phyloP scores from a whole-genome alignment of 1,140 invertebrate species.

The Monochamus saltuarius region DNA sequence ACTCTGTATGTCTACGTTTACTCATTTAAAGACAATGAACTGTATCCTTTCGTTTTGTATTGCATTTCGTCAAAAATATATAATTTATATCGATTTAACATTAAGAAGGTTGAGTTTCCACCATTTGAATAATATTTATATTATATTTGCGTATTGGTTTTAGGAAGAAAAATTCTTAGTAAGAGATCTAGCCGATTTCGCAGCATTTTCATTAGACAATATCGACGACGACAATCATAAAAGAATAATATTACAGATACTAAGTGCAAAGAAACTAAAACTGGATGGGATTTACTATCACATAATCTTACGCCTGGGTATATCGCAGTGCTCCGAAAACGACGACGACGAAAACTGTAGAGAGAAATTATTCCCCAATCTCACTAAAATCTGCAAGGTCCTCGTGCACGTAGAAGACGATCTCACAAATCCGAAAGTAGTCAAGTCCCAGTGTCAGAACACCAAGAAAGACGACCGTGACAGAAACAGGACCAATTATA shows the following conservation, averaged over 20 bases:
- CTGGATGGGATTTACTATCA: slow-evolving; percentile 44
- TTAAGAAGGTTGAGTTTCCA: too few relatives aligned
- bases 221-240: slow-evolving; percentile 49
- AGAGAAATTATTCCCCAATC: slow-evolving; percentile 38
- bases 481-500: slow-evolving; percentile 38
- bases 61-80: too few relatives aligned
- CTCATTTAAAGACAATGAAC: too few relatives aligned
- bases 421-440: slow-evolving; percentile 41
- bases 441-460: slow-evolving; percentile 49
- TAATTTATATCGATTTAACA: too few relatives aligned
- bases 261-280: slow-evolving; percentile 46
- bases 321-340: slow-evolving; percentile 44
- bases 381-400: slow-evolving; percentile 47
- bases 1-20: too few relatives aligned
- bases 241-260: slow-evolving; percentile 45
- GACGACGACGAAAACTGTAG: slow-evolving; percentile 37
- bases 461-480: slow-evolving; percentile 39
- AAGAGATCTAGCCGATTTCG: slow-evolving; percentile 45
- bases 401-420: slow-evolving; percentile 45
- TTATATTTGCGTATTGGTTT: background rate
- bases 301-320: slow-evolving; percentile 44
- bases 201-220: slow-evolving; percentile 45
- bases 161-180: slow-evolving; percentile 26
- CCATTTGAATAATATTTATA: too few relatives aligned
- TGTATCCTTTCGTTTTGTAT: too few relatives aligned